phyloP scores from a whole-genome alignment of 2,797 vertebrate genomes.

The Gymnothorax javanicus region DNA sequence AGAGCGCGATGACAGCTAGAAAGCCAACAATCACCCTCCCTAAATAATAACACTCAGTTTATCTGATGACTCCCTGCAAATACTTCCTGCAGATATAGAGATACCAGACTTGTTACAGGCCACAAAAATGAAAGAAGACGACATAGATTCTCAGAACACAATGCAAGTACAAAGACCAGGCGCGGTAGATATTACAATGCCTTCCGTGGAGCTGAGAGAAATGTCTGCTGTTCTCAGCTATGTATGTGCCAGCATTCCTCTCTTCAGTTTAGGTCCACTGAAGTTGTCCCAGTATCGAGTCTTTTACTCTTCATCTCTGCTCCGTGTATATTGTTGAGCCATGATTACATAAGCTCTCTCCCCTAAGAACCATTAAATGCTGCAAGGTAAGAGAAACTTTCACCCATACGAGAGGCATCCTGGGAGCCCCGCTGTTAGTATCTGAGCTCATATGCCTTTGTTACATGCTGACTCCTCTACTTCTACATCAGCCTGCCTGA shows the following conservation, averaged over 20 bases:
- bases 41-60: neutral
- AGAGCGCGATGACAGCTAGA: neutral
- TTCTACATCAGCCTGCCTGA: neutral
- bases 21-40: neutral
- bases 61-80: neutral
- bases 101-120: too few species aligned
- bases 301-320: too few species aligned
- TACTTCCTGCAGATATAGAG: neutral
- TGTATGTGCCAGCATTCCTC: too few species aligned
- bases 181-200: too few species aligned
- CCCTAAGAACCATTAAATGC: neutral
- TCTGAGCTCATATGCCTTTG: neutral
- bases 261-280: too few species aligned
- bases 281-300: too few species aligned
- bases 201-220: too few species aligned
- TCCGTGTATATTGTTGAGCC: neutral
- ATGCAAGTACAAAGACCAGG: too few species aligned
- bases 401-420: neutral
- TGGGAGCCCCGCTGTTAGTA: neutral
- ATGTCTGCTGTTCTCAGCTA: too few species aligned
- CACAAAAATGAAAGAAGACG: too few species aligned
- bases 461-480: neutral
- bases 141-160: too few species aligned
- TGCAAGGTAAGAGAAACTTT: neutral
- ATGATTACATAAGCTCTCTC: neutral